Evolutionary conservation across 2,113 vertebrate genomes (phyloP).

Genomic region (Gallinago jamesoni): DNA sequence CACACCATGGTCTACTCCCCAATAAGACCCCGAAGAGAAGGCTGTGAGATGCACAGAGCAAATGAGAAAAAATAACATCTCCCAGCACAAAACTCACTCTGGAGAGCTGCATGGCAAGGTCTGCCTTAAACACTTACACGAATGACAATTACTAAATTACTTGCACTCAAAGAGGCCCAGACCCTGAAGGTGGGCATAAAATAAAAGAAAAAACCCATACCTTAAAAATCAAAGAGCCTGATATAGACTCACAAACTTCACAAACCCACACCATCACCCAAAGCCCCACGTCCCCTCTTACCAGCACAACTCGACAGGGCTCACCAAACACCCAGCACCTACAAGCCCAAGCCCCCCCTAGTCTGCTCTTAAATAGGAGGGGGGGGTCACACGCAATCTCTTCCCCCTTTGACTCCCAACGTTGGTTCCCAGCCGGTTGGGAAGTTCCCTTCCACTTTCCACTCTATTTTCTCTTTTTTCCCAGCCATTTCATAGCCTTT

Average conservation of each 20-base stretch:
- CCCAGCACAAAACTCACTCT: not conserved
- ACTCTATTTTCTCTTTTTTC: not conserved
- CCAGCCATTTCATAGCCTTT: not conserved
- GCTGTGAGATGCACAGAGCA: not conserved
- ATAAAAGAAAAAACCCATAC: not conserved
- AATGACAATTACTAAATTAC: not conserved
- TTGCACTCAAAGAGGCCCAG: not conserved
- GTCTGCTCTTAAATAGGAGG: not conserved
- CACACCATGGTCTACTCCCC: not conserved
- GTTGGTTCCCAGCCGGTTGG: not conserved
- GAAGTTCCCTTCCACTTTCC: not conserved
- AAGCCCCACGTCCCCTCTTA: not conserved
- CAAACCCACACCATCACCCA: not conserved
- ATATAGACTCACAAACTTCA: rapidly evolving
- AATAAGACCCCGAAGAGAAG: not conserved
- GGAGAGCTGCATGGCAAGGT: not conserved
- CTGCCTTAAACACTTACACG: not conserved
- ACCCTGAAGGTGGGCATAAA: rapidly evolving
- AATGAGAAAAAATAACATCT: not conserved
- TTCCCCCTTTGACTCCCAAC: not conserved
- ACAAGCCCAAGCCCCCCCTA: rapidly evolving
- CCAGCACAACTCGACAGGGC: not conserved
- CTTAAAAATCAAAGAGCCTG: rapidly evolving
- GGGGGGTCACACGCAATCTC: not conserved
- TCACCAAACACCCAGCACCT: not conserved